Percentiles rank a stretch among this genome's conserved stretches.
Conservation (phyloP, 2,888 invertebrate genomes). For the Conomelus anceps region DNA sequence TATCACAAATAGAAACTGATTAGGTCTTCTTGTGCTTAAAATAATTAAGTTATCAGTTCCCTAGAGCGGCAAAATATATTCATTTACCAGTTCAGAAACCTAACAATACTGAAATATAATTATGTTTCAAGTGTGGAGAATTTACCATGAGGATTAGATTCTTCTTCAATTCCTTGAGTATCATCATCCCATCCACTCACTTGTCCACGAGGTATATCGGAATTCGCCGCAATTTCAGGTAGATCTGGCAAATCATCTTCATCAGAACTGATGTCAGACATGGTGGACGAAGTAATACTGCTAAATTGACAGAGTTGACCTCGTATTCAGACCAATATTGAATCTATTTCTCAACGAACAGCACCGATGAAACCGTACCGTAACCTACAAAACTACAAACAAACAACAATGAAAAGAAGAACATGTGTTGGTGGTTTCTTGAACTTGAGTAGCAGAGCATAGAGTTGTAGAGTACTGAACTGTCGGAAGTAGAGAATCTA, state of each 20-base stretch:
- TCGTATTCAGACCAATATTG: neutral
- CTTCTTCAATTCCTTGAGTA: conserved; percentile 58
- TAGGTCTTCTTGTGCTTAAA: no score
- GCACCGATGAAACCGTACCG: neutral
- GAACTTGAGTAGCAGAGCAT: neutral
- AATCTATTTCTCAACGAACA: neutral
- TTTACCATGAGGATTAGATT: conserved; percentile 65
- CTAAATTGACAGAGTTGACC: neutral
- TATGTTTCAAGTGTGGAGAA: no score
- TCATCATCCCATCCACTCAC: conserved; percentile 82
- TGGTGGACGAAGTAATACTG: neutral
- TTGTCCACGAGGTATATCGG: conserved; percentile 32
- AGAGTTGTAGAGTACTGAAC: neutral
- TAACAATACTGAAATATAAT: no score
- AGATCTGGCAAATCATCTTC: conserved; percentile 7
- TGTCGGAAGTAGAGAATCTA: no score
- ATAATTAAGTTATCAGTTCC: no score
- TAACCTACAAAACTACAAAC: neutral
- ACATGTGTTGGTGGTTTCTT: neutral
- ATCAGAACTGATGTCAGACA: neutral
- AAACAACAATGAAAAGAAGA: neutral
- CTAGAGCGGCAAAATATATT: no score
- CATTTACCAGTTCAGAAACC: no score
- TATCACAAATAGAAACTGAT: no score
- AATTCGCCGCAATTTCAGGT: conserved; percentile 1